Percentiles rank a stretch among this genome's conserved stretches.
Conservation (phyloP, 2,888 invertebrate genomes). For the Drosophila seclusa region DNA sequence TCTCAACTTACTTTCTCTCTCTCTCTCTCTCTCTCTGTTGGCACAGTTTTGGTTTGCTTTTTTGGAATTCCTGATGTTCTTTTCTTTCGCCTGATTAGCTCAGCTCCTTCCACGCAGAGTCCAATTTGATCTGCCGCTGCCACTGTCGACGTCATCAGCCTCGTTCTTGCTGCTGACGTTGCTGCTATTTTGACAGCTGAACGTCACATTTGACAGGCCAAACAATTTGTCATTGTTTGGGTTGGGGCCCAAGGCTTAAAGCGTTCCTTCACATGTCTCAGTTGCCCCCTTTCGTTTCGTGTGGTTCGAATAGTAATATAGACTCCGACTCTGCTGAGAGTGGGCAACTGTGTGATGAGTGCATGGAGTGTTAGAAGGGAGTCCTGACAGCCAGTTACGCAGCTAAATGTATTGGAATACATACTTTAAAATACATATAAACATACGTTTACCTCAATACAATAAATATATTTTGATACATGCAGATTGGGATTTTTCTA, state of each 20-base stretch:
- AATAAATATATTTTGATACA: background rate
- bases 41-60: conserved; percentile 35
- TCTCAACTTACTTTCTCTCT: background rate
- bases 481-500: background rate
- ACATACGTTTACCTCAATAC: background rate
- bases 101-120: conserved; percentile 13
- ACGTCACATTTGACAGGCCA: conserved; percentile 80
- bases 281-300: conserved; percentile 43
- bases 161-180: conserved; percentile 44
- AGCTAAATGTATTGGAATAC: background rate
- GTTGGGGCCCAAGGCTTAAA: conserved; percentile 23
- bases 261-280: conserved; percentile 53
- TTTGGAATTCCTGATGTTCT: conserved; percentile 14
- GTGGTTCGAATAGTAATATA: conserved; percentile 8
- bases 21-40: conserved; percentile 3
- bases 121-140: conserved; percentile 23
- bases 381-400: background rate
- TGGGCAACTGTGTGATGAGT: background rate
- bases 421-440: background rate
- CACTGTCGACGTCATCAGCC: conserved; percentile 26
- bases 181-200: conserved; percentile 82
- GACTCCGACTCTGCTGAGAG: background rate
- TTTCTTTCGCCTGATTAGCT: conserved; percentile 36
- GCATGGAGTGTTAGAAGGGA: background rate
- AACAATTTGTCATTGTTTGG: conserved; percentile 78